Evolutionary conservation across 2,888 invertebrate species (phyloP).

Genomic region (Acronicta psi): DNA sequence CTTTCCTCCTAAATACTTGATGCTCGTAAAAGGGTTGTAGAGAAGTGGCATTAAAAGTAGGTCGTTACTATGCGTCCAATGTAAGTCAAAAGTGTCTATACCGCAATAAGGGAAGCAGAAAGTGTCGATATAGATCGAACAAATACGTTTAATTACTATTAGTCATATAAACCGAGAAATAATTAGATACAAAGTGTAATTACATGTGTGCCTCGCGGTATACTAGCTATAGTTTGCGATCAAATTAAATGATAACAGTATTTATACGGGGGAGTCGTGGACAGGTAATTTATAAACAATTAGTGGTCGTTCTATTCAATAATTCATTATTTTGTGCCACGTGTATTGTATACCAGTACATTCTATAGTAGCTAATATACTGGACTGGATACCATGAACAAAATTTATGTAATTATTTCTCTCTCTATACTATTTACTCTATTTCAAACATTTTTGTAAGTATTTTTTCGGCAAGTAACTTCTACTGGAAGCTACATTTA

Average conservation of each 20-base stretch:
- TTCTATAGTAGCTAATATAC: slow-evolving; percentile 1
- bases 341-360: not conserved
- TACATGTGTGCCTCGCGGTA: not conserved
- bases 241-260: slow-evolving; percentile 36
- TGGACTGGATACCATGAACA: not conserved
- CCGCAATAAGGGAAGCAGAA: too few species aligned
- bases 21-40: slow-evolving; percentile 11
- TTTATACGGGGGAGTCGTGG: slow-evolving; percentile 14
- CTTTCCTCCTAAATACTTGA: slow-evolving; percentile 9
- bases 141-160: too few species aligned
- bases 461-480: slow-evolving; percentile 14
- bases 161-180: not conserved
- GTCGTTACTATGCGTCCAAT: not conserved
- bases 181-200: not conserved
- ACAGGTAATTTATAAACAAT: slow-evolving; percentile 44
- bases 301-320: slow-evolving; percentile 33
- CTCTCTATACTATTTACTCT: not conserved
- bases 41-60: slow-evolving; percentile 10
- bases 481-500: slow-evolving; percentile 14
- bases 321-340: slow-evolving; percentile 14
- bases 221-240: slow-evolving; percentile 26
- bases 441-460: slow-evolving; percentile 1
- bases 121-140: too few species aligned
- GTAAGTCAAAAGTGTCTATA: not conserved
- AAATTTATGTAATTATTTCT: slow-evolving; percentile 2